Conservation (phyloP, 1,140 invertebrate species). For the Phenacoccus solenopsis region DNA sequence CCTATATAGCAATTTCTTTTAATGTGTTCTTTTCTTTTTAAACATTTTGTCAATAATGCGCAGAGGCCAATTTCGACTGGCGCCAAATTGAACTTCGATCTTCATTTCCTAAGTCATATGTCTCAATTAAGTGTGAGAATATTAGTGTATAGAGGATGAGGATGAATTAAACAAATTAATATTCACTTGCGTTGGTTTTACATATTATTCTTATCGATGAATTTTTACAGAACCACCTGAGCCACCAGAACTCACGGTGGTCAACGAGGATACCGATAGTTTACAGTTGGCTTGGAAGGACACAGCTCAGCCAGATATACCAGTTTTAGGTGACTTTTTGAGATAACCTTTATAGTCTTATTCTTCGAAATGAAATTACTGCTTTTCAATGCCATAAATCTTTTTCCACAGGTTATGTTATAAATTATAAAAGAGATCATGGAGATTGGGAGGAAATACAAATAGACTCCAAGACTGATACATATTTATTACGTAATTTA, state of each 20-base stretch:
- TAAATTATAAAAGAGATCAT: slow-evolving; percentile 76
- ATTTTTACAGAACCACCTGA: slow-evolving; percentile 47
- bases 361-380: neutral
- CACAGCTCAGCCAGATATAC: slow-evolving; percentile 54
- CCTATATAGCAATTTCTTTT: no score
- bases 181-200: no score
- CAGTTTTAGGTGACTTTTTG: slow-evolving; percentile 42
- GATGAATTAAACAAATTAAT: no score
- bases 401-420: slow-evolving; percentile 51
- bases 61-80: no score
- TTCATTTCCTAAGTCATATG: no score
- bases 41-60: no score
- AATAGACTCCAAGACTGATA: slow-evolving; percentile 60
- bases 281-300: slow-evolving; percentile 53
- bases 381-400: no score
- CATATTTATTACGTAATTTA: slow-evolving; percentile 62
- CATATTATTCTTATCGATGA: no score
- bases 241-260: slow-evolving; percentile 49
- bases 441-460: slow-evolving; percentile 80
- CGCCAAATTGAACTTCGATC: no score
- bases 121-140: no score
- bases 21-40: no score
- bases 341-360: slow-evolving; percentile 21
- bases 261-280: slow-evolving; percentile 54
- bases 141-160: no score